Conservation (phyloP, 2,113 vertebrate species). For the Corynorhinus townsendii region DNA sequence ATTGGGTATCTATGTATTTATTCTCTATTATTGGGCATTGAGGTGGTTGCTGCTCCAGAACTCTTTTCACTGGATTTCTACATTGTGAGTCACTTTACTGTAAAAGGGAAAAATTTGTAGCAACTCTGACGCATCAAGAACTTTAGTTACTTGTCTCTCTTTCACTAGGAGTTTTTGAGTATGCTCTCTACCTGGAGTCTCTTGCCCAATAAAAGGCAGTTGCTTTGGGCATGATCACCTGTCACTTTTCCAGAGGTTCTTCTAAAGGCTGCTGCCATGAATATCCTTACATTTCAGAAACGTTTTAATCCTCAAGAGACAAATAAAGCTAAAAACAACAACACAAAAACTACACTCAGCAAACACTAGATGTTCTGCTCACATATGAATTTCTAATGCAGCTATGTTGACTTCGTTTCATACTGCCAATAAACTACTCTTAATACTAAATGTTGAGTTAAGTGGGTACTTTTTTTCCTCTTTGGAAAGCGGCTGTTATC, state of each 20-base stretch:
- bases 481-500: neutral
- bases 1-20: constrained; percentile 79
- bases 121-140: constrained; percentile 78
- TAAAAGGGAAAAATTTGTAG: constrained; percentile 80
- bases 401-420: constrained; percentile 82
- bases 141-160: constrained; percentile 79
- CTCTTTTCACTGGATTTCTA: constrained; percentile 80
- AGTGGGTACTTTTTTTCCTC: constrained; percentile 23
- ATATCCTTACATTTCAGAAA: constrained; percentile 58
- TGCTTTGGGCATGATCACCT: constrained; percentile 26
- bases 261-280: constrained; percentile 55
- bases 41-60: constrained; percentile 72
- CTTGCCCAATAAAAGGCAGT: constrained; percentile 61
- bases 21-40: constrained; percentile 78
- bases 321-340: constrained; percentile 5
- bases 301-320: constrained; percentile 64
- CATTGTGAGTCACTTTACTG: constrained; percentile 80
- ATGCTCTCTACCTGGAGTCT: constrained; percentile 73
- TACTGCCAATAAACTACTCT: constrained; percentile 88
- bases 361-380: constrained; percentile 71
- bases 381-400: constrained; percentile 79
- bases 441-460: constrained; percentile 75
- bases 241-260: constrained; percentile 53
- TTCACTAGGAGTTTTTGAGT: constrained; percentile 85
- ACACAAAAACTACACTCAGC: constrained; percentile 65